phyloP scores from a whole-genome alignment of 2,888 invertebrate species.

The Chrysopilus asiliformis region DNA sequence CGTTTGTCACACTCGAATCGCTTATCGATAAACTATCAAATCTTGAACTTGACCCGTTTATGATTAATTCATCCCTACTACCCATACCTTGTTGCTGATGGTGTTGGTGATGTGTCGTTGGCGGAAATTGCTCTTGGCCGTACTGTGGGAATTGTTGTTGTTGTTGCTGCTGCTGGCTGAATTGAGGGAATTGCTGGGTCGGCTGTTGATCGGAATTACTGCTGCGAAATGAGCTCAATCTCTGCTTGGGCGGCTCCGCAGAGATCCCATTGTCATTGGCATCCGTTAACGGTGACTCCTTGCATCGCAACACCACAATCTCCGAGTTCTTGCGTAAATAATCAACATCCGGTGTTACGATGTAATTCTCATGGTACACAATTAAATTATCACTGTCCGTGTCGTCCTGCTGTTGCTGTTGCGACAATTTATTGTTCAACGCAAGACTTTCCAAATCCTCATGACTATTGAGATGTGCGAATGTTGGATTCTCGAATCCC shows the following conservation, averaged over 20 bases:
- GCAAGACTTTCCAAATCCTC: no score
- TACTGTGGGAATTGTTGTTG: conserved; percentile 1
- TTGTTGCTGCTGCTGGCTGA: conserved; percentile 3
- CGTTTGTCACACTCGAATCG: neutral
- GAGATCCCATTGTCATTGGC: neutral
- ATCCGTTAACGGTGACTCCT: conserved; percentile 20
- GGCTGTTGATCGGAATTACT: conserved; percentile 26
- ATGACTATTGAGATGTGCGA: conserved; percentile 28
- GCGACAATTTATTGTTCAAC: conserved; percentile 6
- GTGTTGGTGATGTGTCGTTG: conserved; percentile 7
- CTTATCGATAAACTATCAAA: neutral
- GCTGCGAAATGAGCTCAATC: conserved; percentile 34
- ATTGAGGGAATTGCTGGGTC: neutral
- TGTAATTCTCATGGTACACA: conserved; percentile 30
- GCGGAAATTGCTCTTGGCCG: neutral
- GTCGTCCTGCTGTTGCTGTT: no score
- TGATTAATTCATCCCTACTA: neutral
- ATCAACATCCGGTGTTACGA: conserved; percentile 31
- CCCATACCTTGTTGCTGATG: conserved; percentile 13
- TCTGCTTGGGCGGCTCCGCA: conserved; percentile 23
- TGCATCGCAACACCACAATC: conserved; percentile 33
- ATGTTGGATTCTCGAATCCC: conserved; percentile 34
- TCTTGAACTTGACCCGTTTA: neutral
- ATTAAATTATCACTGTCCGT: neutral
- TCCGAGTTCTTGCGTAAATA: conserved; percentile 34